Conservation (phyloP, 2,797 vertebrate species). For the Myiotriccus ornatus region DNA sequence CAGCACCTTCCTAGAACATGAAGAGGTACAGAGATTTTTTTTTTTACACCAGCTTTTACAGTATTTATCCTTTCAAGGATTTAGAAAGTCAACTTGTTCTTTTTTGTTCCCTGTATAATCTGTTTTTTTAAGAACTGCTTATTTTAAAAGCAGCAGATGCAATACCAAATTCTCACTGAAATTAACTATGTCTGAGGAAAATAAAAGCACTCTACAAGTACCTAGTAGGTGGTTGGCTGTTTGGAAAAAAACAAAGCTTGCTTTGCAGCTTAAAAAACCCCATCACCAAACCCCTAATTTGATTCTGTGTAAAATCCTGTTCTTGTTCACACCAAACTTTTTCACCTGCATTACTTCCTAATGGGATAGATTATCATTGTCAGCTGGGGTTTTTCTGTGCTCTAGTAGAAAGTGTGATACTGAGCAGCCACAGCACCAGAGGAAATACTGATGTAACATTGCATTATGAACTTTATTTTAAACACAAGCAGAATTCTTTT, state of each 20-base stretch:
- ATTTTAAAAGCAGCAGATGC: neutral
- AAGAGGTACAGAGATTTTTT: neutral
- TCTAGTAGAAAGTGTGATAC: neutral
- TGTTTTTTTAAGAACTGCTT: neutral
- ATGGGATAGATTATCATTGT: neutral
- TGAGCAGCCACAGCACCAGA: neutral
- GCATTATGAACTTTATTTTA: neutral
- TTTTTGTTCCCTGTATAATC: neutral
- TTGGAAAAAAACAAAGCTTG: neutral
- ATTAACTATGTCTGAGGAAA: neutral
- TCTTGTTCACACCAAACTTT: neutral
- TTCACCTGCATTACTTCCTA: neutral
- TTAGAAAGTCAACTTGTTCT: neutral
- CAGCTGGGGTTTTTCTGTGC: neutral
- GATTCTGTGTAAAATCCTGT: neutral
- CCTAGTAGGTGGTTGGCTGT: neutral
- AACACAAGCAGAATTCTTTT: neutral
- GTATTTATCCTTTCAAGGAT: neutral
- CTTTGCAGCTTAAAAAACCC: neutral
- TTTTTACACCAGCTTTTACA: neutral
- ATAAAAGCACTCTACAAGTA: neutral
- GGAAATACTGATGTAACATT: neutral
- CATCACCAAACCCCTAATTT: neutral
- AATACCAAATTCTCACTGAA: neutral
- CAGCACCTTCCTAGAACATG: neutral